Evolutionary conservation across 2,888 invertebrate genomes (phyloP).

Genomic region (Morpho deidamia): DNA sequence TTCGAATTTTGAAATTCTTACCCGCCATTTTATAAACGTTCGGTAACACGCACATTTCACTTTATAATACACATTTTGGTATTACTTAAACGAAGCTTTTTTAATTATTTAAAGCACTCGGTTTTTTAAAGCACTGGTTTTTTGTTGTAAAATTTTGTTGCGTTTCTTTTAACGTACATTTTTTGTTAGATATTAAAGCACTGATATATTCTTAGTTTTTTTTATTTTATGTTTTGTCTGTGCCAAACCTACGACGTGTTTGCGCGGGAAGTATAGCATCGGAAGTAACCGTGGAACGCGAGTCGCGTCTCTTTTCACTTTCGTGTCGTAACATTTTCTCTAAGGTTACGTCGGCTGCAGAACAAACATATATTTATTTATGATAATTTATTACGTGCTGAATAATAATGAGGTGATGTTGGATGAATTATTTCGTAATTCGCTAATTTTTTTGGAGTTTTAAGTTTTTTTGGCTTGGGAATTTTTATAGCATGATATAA

Average conservation of each 20-base stretch:
- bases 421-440: conserved; percentile 12
- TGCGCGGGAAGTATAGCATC: conserved; percentile 50
- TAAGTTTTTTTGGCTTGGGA: background rate
- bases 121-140: background rate
- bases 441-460: background rate
- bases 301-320: conserved; percentile 63
- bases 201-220: conserved; percentile 29
- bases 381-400: conserved; percentile 13
- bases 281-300: conserved; percentile 56
- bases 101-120: background rate
- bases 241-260: conserved; percentile 42
- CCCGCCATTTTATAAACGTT: conserved; percentile 40
- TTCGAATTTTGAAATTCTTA: conserved; percentile 38
- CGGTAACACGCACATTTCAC: conserved; percentile 40
- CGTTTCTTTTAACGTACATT: conserved; percentile 7
- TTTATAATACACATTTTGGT: conserved; percentile 1
- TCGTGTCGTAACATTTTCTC: conserved; percentile 39
- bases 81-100: background rate
- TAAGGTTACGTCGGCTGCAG: conserved; percentile 24
- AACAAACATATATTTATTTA: conserved; percentile 23
- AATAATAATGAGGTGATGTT: conserved; percentile 10
- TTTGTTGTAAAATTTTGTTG: too few species aligned
- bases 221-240: conserved; percentile 23
- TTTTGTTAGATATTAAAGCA: conserved; percentile 11
- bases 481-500: background rate